Evolutionary conservation across 2,113 vertebrate species (phyloP).

Genomic region (Ivindomyrus marchei): DNA sequence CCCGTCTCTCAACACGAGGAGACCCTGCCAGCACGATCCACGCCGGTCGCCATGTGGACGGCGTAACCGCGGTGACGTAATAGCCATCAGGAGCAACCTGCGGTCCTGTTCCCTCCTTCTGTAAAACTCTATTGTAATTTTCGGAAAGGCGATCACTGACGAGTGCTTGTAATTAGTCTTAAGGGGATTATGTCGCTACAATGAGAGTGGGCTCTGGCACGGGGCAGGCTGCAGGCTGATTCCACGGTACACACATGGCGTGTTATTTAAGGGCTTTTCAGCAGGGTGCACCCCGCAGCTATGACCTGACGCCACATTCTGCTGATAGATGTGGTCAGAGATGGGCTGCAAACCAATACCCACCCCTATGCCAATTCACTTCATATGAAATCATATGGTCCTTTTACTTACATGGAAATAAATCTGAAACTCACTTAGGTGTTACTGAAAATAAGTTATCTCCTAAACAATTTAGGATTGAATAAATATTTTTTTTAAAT

Average conservation of each 20-base stretch:
- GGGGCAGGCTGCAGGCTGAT: neutral
- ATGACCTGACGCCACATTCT: neutral
- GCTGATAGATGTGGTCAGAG: neutral
- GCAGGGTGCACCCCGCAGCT: neutral
- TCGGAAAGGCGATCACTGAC: slow-evolving; percentile 51
- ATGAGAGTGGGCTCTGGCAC: slow-evolving; percentile 31
- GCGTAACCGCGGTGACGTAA: neutral
- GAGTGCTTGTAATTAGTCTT: slow-evolving; percentile 63
- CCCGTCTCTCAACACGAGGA: neutral
- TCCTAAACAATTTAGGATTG: neutral
- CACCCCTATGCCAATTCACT: neutral
- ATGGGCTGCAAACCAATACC: neutral
- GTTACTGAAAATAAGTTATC: neutral
- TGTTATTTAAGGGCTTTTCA: slow-evolving; percentile 1
- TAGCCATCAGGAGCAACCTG: neutral
- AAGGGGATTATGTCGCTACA: slow-evolving; percentile 50
- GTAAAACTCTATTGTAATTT: slow-evolving; percentile 48
- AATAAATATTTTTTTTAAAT: neutral
- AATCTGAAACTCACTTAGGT: neutral
- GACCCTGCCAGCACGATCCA: neutral
- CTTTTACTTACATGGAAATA: neutral
- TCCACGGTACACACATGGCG: neutral
- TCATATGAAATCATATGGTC: neutral
- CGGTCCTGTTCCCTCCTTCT: neutral
- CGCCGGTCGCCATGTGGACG: neutral